phyloP scores from a whole-genome alignment of 1,140 invertebrate genomes.

The Drosophila ficusphila region DNA sequence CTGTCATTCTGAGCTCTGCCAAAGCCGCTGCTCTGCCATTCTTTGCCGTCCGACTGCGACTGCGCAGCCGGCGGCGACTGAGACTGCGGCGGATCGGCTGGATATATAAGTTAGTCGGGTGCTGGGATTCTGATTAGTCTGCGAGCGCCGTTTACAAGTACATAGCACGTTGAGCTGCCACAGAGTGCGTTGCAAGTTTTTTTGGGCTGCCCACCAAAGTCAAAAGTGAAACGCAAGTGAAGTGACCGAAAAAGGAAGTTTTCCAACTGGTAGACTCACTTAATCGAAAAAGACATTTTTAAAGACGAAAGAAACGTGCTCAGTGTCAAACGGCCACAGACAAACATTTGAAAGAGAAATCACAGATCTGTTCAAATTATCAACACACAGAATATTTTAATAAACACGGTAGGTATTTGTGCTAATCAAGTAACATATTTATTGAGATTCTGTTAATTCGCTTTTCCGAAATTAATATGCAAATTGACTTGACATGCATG shows the following conservation, averaged over 20 bases:
- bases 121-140: conserved; percentile 79
- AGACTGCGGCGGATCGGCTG: conserved; percentile 43
- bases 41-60: conserved; percentile 42
- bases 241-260: conserved; percentile 51
- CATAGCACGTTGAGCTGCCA: conserved; percentile 54
- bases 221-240: conserved; percentile 68
- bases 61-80: conserved; percentile 6
- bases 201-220: conserved; percentile 47
- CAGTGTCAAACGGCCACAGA: conserved; percentile 36
- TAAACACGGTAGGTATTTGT: conserved; percentile 59
- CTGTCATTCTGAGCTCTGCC: conserved; percentile 43
- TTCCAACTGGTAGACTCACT: conserved; percentile 47
- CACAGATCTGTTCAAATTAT: conserved; percentile 11
- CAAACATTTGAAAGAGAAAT: conserved; percentile 15
- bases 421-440: conserved; percentile 21
- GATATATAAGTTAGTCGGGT: conserved; percentile 74
- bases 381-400: conserved; percentile 8
- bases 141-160: conserved; percentile 77
- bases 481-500: conserved; percentile 36
- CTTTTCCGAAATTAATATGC: conserved; percentile 26
- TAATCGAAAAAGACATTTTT: neutral
- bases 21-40: conserved; percentile 27
- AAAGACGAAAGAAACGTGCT: conserved; percentile 26
- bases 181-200: conserved; percentile 43
- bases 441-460: neutral